Percentiles rank a stretch among this genome's conserved stretches.
Evolutionary conservation across 2,113 vertebrate genomes (phyloP).

Genomic region (Ranitomeya variabilis): DNA sequence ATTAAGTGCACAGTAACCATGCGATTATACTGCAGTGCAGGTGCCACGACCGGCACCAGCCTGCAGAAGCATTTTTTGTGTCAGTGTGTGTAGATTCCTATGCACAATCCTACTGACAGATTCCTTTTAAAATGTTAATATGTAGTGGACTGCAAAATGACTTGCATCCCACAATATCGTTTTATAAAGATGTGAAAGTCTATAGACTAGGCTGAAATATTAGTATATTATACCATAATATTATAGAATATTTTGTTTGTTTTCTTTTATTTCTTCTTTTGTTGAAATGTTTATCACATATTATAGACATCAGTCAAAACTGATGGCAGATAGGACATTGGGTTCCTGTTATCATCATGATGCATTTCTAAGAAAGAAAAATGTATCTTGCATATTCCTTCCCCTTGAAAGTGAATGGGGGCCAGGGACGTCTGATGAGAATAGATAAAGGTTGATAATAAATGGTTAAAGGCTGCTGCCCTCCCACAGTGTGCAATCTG

Average conservation of each 20-base stretch:
- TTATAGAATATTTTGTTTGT: background rate
- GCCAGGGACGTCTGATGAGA: background rate
- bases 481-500: conserved; percentile 4
- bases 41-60: too few species aligned
- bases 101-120: too few species aligned
- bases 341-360: background rate
- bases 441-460: background rate
- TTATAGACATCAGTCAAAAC: background rate
- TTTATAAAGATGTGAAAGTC: too few species aligned
- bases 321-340: too few species aligned
- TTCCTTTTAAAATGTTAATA: too few species aligned
- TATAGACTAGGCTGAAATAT: background rate
- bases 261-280: background rate
- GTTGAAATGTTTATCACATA: background rate
- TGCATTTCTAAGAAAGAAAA: background rate
- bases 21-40: too few species aligned
- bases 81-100: too few species aligned
- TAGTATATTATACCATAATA: background rate
- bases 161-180: too few species aligned
- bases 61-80: too few species aligned
- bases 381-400: background rate
- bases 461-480: conserved; percentile 17
- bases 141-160: too few species aligned
- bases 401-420: background rate
- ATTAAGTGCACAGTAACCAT: too few species aligned